A percentile compares a stretch with the other conserved stretches of the same genome.
These are phyloP conservation scores for Odocoileus virginianus DNA, from an alignment of 2,113 vertebrate species.

Conservation along the genomic window DNA sequence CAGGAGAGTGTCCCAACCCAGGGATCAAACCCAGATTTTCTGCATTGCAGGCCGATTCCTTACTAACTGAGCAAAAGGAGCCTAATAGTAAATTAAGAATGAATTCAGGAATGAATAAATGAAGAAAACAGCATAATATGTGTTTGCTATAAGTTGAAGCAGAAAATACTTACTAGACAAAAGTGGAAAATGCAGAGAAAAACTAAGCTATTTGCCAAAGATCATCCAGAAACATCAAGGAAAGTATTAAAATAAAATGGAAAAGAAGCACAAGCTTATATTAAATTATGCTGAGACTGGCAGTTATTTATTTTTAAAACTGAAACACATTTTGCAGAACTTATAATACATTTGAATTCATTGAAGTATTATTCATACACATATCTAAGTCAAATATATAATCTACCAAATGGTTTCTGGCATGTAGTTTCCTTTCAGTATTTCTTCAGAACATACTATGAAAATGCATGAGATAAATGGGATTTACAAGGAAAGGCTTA, in stretches of 20 bases:
- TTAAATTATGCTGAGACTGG: constrained; percentile 26
- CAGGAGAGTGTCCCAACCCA: not conserved
- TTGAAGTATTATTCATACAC: constrained; percentile 30
- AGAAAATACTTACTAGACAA: not conserved
- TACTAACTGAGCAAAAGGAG: not conserved
- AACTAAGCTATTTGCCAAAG: constrained; percentile 31
- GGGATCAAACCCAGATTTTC: not conserved
- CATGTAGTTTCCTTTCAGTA: not conserved
- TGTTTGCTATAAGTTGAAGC: not conserved
- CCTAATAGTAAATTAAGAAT: not conserved
- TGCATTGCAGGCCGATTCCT: not conserved
- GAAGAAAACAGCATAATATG: not conserved
- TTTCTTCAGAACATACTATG: not conserved
- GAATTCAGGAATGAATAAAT: not conserved
- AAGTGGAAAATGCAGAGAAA: constrained; percentile 5
- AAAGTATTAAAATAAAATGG: constrained; percentile 39
- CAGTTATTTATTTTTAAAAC: constrained; percentile 42
- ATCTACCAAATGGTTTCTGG: not conserved
- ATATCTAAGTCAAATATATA: constrained; percentile 50
- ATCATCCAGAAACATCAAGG: not conserved
- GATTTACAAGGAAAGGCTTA: not conserved
- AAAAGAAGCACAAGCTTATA: not conserved
- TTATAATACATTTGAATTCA: constrained; percentile 52
- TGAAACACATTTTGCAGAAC: constrained; percentile 10
- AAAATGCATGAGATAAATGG: constrained; percentile 21